Evolutionary conservation across 2,888 invertebrate genomes (phyloP).

Genomic region (Athetis lepigone): DNA sequence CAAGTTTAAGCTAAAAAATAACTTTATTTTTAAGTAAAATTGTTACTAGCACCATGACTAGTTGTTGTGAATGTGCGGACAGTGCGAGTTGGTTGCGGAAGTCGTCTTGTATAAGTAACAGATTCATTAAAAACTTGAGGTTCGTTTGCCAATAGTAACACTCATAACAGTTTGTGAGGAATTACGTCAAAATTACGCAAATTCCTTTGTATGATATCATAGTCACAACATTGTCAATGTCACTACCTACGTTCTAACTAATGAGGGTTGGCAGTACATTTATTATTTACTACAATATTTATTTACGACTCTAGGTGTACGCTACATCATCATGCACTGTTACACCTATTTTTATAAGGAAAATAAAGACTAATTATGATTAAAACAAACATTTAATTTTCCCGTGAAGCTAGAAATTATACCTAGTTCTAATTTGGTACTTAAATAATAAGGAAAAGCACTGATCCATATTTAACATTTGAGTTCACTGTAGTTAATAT

Average conservation of each 20-base stretch:
- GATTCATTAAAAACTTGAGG: conserved; percentile 32
- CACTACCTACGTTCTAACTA: conserved; percentile 54
- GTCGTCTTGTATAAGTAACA: conserved; percentile 29
- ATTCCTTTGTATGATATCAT: conserved; percentile 57
- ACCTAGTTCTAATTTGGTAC: conserved; percentile 32
- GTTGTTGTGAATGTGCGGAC: conserved; percentile 30
- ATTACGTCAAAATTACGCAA: conserved; percentile 36
- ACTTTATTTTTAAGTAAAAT: not conserved
- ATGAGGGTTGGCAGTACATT: conserved; percentile 54
- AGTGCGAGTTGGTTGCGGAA: conserved; percentile 27
- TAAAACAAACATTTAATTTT: not conserved
- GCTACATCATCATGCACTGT: not conserved
- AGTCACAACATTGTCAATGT: conserved; percentile 61
- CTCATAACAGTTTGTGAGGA: conserved; percentile 29
- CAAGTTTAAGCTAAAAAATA: not conserved
- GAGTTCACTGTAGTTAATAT: not conserved
- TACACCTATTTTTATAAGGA: conserved; percentile 12
- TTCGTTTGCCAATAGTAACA: conserved; percentile 33
- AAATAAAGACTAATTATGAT: conserved; percentile 7
- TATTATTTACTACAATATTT: conserved; percentile 32
- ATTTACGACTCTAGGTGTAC: not conserved
- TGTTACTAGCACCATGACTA: conserved; percentile 15
- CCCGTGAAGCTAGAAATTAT: conserved; percentile 5
- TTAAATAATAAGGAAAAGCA: conserved; percentile 38
- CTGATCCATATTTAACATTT: not conserved